These are phyloP conservation scores for Thysanoteuthis rhombus DNA, from an alignment of 2,888 invertebrate species.

Conservation along the genomic window DNA sequence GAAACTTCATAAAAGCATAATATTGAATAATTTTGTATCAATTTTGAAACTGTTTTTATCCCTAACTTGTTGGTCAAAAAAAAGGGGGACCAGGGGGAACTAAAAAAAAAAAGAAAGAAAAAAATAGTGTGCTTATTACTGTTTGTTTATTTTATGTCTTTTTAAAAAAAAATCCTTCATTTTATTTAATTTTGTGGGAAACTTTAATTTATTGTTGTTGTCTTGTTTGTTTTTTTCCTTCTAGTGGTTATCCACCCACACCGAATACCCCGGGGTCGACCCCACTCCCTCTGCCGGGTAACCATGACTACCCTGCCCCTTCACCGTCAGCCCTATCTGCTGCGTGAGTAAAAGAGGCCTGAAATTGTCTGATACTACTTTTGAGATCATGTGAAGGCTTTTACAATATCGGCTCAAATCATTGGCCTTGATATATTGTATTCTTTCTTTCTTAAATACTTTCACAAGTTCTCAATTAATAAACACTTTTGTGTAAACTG, in stretches of 20 bases:
- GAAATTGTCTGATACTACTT: neutral
- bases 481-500: neutral
- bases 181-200: slow-evolving; percentile 22
- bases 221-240: slow-evolving; percentile 31
- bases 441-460: neutral
- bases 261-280: slow-evolving; percentile 64
- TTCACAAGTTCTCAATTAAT: neutral
- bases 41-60: too few species aligned
- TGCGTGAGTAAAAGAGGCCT: slow-evolving; percentile 27
- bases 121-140: neutral
- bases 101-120: neutral
- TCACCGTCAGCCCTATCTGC: slow-evolving; percentile 73
- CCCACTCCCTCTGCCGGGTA: slow-evolving; percentile 35
- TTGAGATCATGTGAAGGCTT: slow-evolving; percentile 20
- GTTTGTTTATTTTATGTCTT: neutral
- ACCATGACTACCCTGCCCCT: slow-evolving; percentile 59
- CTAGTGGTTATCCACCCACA: slow-evolving; percentile 64
- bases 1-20: too few species aligned
- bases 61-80: too few species aligned
- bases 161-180: neutral
- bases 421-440: neutral
- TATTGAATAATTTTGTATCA: too few species aligned
- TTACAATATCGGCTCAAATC: neutral
- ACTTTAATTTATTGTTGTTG: slow-evolving; percentile 17
- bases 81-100: too few species aligned